Percentiles rank a stretch among this genome's conserved stretches.
phyloP scores from a whole-genome alignment of 2,113 vertebrate genomes.

The Serilophus lunatus region DNA sequence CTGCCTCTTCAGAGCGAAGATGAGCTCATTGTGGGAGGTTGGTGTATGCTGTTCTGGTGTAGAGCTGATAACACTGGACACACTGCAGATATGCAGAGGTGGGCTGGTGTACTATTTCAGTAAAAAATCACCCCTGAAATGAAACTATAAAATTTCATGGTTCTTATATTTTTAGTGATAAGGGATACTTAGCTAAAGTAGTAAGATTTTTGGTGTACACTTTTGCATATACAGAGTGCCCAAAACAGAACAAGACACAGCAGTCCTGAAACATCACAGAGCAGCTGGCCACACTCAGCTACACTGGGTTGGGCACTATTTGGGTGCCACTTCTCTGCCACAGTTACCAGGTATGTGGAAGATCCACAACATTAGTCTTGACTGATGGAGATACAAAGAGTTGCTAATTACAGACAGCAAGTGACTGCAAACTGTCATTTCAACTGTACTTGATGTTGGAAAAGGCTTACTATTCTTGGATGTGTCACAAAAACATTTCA shows the following conservation, averaged over 20 bases:
- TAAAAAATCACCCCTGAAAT: neutral
- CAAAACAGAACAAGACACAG: neutral
- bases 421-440: neutral
- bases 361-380: neutral
- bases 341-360: neutral
- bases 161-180: neutral
- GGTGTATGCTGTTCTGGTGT: neutral
- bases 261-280: neutral
- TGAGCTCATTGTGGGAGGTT: neutral
- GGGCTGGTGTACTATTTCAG: neutral
- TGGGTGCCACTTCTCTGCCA: neutral
- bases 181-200: neutral
- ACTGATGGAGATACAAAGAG: fast-evolving
- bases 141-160: neutral
- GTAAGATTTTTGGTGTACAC: fast-evolving
- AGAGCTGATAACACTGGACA: neutral
- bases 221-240: neutral
- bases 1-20: neutral
- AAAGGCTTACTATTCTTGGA: conserved; percentile 35
- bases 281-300: neutral
- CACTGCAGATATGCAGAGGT: neutral
- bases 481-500: neutral
- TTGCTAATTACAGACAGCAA: neutral
- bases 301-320: neutral
- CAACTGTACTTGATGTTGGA: neutral